Base-by-base conservation (phyloP, 2,888 invertebrate species). In the Drosophila colorata region DNA sequence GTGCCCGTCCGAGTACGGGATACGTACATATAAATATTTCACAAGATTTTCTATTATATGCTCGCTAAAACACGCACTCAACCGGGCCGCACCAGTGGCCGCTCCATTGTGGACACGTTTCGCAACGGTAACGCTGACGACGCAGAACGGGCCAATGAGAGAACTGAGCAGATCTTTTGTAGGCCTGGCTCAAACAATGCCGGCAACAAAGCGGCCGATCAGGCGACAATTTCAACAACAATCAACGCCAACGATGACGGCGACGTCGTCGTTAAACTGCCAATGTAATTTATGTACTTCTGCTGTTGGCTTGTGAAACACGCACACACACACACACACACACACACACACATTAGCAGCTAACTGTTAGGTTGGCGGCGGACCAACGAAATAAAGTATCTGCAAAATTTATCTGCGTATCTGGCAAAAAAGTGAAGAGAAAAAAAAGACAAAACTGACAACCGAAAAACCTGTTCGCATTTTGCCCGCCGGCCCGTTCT, bases 211-310 rank as follows among this genome's bases (percentile, higher is more conserved):
- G 44, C 47, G 33, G 11, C 41, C 70, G 58, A 73, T 70, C 60
- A 31, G 79, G 78, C 63, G 63, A 76, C 66, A 78, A 61, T 68
- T 70, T 65, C 16, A 69, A 28, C 70, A 64, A 56, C 69, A 59
- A 74, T 38, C 69, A 58, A 58, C 43, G 70, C 47, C 44, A 74
- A 14, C 35, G 56, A 66, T 33, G 44, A 0, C 40, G 56, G 60
- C 40, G 43, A 23, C 16, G 55, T 44, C 65, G 60, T 67, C 78
- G 86, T 73, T 75, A 69, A 86, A 60, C 80, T 76, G 80, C 75
- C 81, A 87, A 84, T 87, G 81, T 87, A 84, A 87, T 87, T 82
- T 87, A 82, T 82, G 78, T 87, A 85, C 86, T 78, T 67, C 52
- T 40, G 67, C 33, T 51, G 78, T 52, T 73, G 68, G 61, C 72